Percentiles rank a stretch among this genome's conserved stretches.
These are phyloP conservation scores for Pangasius djambal DNA, from an alignment of 2,797 vertebrate species.

Conservation along the genomic window DNA sequence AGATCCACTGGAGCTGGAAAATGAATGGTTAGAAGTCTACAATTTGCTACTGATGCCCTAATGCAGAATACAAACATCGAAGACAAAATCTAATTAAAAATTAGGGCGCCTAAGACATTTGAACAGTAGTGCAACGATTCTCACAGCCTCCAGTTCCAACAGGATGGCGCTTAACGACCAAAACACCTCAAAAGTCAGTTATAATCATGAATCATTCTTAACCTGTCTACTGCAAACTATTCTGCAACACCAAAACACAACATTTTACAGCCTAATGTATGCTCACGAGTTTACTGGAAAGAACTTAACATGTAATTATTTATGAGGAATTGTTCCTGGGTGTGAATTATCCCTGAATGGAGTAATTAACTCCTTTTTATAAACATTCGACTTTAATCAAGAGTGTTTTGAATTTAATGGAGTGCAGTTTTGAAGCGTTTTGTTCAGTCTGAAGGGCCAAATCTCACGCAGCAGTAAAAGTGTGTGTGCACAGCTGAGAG, in stretches of 20 bases:
- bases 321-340: conserved; percentile 28
- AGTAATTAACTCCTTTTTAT: conserved; percentile 17
- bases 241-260: background rate
- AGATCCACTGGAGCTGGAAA: background rate
- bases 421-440: background rate
- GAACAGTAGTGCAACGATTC: background rate
- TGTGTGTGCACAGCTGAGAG: background rate
- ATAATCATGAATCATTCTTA: background rate
- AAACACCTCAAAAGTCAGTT: background rate
- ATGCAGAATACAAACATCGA: background rate
- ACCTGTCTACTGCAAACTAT: background rate
- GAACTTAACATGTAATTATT: conserved; percentile 21
- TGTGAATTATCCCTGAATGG: conserved; percentile 23
- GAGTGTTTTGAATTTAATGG: conserved; percentile 11
- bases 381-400: conserved; percentile 14
- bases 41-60: background rate
- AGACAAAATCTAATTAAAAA: background rate
- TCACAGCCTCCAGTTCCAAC: too few relatives aligned
- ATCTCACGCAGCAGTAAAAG: background rate
- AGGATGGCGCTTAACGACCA: background rate
- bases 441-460: background rate
- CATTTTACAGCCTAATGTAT: background rate
- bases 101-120: background rate
- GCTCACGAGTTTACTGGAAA: background rate
- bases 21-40: background rate